Conservation (phyloP, 1,140 invertebrate genomes). For the Camponotus vicinus region DNA sequence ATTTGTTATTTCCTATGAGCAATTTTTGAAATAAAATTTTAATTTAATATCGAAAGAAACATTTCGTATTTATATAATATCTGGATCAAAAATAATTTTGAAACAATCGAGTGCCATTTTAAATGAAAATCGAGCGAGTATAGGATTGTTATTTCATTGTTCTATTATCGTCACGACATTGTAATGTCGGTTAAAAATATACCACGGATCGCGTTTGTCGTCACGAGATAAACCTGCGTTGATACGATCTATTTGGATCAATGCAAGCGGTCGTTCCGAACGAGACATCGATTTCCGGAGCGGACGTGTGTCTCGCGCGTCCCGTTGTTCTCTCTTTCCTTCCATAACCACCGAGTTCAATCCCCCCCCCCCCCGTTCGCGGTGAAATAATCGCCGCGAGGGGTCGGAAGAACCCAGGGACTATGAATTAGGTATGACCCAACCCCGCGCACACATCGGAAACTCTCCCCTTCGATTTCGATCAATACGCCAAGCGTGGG, state of each 20-base stretch:
- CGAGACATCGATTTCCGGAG: slow-evolving; percentile 40
- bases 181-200: slow-evolving; percentile 18
- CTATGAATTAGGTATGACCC: slow-evolving; percentile 80
- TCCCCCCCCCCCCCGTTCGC: slow-evolving; percentile 9
- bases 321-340: not conserved
- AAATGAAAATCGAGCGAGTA: slow-evolving; percentile 4
- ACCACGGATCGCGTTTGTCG: not conserved
- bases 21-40: no score
- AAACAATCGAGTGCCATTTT: not conserved
- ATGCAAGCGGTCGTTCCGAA: not conserved
- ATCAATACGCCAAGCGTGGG: slow-evolving; percentile 77
- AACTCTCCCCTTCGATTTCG: slow-evolving; percentile 80
- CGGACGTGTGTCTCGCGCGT: slow-evolving; percentile 1
- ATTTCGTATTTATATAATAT: not conserved
- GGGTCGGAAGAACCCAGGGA: slow-evolving; percentile 73
- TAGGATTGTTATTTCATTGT: slow-evolving; percentile 31
- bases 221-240: slow-evolving; percentile 27
- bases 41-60: not conserved
- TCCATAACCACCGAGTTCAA: slow-evolving; percentile 46
- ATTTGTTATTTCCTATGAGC: not conserved
- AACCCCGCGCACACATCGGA: slow-evolving; percentile 64
- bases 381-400: slow-evolving; percentile 75
- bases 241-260: slow-evolving; percentile 34
- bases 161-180: not conserved
- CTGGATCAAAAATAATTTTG: not conserved